Evolutionary conservation across 2,113 vertebrate species (phyloP).

Genomic region (Hydrolagus affinis): DNA sequence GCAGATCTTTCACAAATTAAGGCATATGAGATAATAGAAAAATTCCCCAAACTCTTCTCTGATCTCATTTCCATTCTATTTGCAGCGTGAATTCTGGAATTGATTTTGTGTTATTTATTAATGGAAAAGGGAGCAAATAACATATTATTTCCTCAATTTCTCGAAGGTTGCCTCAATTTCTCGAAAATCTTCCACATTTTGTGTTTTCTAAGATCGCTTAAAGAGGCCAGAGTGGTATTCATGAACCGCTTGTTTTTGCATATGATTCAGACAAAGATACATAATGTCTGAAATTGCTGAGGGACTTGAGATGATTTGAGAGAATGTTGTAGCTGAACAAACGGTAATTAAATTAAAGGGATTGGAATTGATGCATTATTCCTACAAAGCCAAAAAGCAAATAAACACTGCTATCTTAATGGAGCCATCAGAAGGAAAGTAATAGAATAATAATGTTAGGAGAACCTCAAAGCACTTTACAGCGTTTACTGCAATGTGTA

Average conservation of each 20-base stretch:
- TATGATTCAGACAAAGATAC: background rate
- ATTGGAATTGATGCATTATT: background rate
- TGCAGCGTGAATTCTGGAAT: background rate
- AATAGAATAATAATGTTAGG: no score
- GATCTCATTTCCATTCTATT: no score
- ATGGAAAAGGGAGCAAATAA: background rate
- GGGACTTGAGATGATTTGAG: background rate
- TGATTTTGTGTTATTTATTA: conserved; percentile 4
- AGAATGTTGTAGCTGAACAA: background rate
- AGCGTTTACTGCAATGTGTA: no score
- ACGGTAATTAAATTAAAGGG: background rate
- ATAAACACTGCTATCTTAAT: no score
- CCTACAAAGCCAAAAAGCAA: background rate
- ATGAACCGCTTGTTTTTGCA: background rate
- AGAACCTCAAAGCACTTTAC: no score
- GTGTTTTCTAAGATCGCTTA: no score
- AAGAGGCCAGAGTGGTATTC: background rate
- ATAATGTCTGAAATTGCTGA: background rate
- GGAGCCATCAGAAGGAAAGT: no score
- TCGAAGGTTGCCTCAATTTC: background rate
- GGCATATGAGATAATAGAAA: background rate
- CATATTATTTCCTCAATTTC: background rate
- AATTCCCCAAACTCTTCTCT: background rate
- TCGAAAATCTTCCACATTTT: no score
- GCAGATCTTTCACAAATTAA: background rate